phyloP scores from a whole-genome alignment of 2,888 invertebrate species.

The Operophtera brumata region DNA sequence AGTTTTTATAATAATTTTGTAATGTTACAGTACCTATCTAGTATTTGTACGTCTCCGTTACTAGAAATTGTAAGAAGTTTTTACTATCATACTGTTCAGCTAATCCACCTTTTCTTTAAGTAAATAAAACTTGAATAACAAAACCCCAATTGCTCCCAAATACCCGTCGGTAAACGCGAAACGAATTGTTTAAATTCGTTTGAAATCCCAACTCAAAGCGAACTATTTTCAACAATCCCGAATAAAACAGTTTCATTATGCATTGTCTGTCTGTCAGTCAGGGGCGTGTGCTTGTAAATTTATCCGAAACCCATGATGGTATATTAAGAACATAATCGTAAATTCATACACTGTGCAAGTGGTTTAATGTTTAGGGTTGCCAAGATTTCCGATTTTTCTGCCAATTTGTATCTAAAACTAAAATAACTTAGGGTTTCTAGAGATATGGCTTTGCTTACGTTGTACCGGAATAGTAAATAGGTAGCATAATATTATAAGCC shows the following conservation, averaged over 20 bases:
- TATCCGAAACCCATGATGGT: constrained; percentile 15
- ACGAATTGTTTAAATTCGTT: constrained; percentile 13
- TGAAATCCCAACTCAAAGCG: constrained; percentile 15
- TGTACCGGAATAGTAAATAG: no score
- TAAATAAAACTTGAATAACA: neutral
- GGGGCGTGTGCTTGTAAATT: constrained; percentile 9
- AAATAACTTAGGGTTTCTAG: no score
- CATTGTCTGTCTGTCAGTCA: constrained; percentile 30
- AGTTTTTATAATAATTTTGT: no score
- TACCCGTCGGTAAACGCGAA: neutral
- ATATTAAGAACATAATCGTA: constrained; percentile 12
- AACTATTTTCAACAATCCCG: constrained; percentile 25
- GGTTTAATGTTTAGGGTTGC: constrained; percentile 6
- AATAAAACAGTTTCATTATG: constrained; percentile 27
- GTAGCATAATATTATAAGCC: no score
- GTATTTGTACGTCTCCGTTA: no score
- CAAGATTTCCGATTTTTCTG: neutral
- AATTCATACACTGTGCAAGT: constrained; percentile 1
- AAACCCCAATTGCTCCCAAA: neutral
- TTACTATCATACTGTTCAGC: neutral
- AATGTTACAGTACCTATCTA: no score
- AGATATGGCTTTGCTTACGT: no score
- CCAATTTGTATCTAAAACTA: neutral
- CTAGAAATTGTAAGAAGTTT: no score
- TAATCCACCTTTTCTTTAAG: neutral